Base-by-base conservation (phyloP, 2,888 invertebrate genomes). In the Coelopa pilipes region DNA sequence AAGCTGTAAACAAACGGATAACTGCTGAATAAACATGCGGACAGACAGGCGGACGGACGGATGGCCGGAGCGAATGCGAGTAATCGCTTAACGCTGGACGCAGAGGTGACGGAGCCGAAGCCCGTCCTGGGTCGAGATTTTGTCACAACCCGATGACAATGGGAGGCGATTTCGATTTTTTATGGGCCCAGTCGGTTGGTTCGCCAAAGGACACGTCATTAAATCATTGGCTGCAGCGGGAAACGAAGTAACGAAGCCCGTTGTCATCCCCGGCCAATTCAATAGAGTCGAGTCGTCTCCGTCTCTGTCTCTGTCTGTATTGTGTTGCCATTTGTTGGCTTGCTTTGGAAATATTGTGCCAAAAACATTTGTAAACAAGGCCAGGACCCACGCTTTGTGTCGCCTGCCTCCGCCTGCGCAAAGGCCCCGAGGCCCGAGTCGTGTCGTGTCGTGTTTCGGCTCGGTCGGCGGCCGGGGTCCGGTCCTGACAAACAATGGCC, bases 321-420 rank as follows among this genome's bases (percentile, higher is more conserved):
- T 50, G 70, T 70, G 15, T 63, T 55, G 46, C 55, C 55, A 65
- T 65, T 63, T 79, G 75, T 74, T 75, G 65, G 55, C 62, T 76
- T 75, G 76, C 77, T 78, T 81, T 78, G 79, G 78, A 82, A 83
- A 85, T 84, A 83, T 84, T 84, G 79, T 78, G 76, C 79, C 78
- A 79, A 80, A 80, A 80, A 80, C 80, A 80, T 80, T 80, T 84
- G 85, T 85, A 84, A 85, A 84, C 84, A 84, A 78, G 78, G 79
- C 82, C 81, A 80, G 76, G 79, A 80, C 79, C 81, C 79, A 79
- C 78, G 77, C 80, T 79, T 80, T 81, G 83, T 81, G 78, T 75
- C 57, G 55, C 70, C 76, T 77, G 74, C 62, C 17, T 69, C 46
- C 63, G 13, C 13, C 71, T 46, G 50, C 47, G 63, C 57, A 69